Evolutionary conservation across 2,113 vertebrate species (phyloP).

Genomic region (Megalops atlanticus): DNA sequence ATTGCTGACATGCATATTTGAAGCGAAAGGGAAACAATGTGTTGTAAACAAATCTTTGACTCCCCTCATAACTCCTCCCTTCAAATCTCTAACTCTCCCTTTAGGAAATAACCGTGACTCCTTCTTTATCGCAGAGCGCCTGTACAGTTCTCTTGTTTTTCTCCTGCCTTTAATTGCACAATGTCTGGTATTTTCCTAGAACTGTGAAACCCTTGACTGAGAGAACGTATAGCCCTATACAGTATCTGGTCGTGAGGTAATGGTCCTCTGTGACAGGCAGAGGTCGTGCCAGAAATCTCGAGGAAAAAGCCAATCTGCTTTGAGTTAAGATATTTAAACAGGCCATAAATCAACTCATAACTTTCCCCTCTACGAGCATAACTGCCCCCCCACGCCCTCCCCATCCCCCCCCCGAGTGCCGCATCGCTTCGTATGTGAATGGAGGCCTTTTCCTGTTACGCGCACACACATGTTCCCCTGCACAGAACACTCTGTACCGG

Average conservation of each 20-base stretch:
- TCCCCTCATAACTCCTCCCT: no score
- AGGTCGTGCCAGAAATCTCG: constrained; percentile 4
- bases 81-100: no score
- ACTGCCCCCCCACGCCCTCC: no score
- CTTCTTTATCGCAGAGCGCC: no score
- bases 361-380: not conserved
- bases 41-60: no score
- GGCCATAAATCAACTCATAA: constrained; percentile 11
- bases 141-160: no score
- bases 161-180: not conserved
- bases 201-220: not conserved
- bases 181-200: not conserved
- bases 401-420: not conserved
- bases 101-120: no score
- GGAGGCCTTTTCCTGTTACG: not conserved
- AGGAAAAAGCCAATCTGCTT: constrained; percentile 15
- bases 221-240: not conserved
- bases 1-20: no score
- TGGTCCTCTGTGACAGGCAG: constrained; percentile 11
- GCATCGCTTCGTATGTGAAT: not conserved
- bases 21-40: no score
- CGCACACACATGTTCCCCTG: not conserved
- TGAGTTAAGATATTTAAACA: constrained; percentile 11
- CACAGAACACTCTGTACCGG: constrained; percentile 10
- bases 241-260: constrained; percentile 25